These are phyloP conservation scores for Lithosia quadra DNA, from an alignment of 2,888 invertebrate species.

Conservation along the genomic window DNA sequence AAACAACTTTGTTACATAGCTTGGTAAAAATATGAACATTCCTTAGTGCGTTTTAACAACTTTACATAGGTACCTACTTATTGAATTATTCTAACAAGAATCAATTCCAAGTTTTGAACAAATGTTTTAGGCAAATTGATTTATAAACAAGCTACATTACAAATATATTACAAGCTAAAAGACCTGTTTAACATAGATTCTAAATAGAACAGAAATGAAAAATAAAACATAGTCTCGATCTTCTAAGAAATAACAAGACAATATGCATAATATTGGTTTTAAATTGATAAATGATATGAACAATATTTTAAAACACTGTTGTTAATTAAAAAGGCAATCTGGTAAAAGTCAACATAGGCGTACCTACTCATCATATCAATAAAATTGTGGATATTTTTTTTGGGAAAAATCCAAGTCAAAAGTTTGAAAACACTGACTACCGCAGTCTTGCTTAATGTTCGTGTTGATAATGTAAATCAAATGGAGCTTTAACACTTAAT, in stretches of 20 bases:
- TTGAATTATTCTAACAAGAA: constrained; percentile 5
- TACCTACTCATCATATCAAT: not conserved
- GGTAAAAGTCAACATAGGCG: no score
- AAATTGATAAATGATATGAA: constrained; percentile 4
- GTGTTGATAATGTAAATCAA: no score
- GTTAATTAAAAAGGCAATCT: not conserved
- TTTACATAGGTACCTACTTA: not conserved
- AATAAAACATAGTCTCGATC: not conserved
- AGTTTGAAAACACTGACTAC: no score
- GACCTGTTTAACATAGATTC: constrained; percentile 13
- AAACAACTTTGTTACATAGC: constrained; percentile 4
- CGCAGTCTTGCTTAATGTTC: no score
- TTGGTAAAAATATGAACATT: constrained; percentile 18
- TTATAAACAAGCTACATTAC: constrained; percentile 32
- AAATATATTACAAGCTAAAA: constrained; percentile 28
- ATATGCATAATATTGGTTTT: not conserved
- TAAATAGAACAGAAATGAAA: not conserved
- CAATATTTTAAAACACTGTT: not conserved
- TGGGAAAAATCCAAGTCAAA: no score
- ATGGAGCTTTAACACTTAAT: no score
- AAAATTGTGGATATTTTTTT: not conserved
- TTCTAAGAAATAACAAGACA: not conserved
- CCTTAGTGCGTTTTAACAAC: not conserved
- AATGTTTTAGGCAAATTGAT: constrained; percentile 20
- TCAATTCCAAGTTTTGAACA: constrained; percentile 16